Evolutionary conservation across 2,113 vertebrate genomes (phyloP), one percentile per base, ranked within the genome.

Genomic region (Prunella himalayana): DNA sequence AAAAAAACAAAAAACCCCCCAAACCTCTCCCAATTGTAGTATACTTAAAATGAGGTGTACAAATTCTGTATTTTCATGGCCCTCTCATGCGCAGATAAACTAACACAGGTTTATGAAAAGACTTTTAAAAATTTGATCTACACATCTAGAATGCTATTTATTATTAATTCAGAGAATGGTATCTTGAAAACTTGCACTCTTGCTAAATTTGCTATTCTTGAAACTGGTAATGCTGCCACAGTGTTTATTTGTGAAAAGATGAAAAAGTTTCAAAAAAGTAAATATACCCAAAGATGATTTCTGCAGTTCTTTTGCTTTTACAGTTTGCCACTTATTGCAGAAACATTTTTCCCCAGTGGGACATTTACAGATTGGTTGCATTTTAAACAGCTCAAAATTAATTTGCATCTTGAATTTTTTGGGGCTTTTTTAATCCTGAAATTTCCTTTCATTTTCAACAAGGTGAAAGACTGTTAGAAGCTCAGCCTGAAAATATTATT

Each of bases 81-180:
- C 11, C 27, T 63, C 8, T 5, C 8, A 7, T 2, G 6, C 1
- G 0, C 39, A 44, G 10, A 23, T 27, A 51, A 6, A 30, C 13
- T 50, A 9, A 15, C 3, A 24, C 1, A 73, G 3, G 18, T 47
- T 84, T 86, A 56, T 63, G 33, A 31, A 81, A 88, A 73, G 8
- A 12, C 5, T 54, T 68, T 33, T 10, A 2, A 50, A 83, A 82
- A 25, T 22, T 7, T 61, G 12, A 23, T 69, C 31, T 60, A 20
- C 12, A 4, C 20, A 49, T 70, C 23, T 45, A 50, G 28, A 64
- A 37, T 78, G 22, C 44, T 66, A 24, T 18, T 64, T 57, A 24
- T 17, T 39, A 47, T 59, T 1, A 22, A 78, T 83, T 88, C 5
- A 56, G 53, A 71, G 51, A 56, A 51, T 19, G 30, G 4, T 41